Evolutionary conservation across 2,113 vertebrate genomes (phyloP), one percentile per base, ranked within the genome.

Genomic region (Podilymbus podiceps): DNA sequence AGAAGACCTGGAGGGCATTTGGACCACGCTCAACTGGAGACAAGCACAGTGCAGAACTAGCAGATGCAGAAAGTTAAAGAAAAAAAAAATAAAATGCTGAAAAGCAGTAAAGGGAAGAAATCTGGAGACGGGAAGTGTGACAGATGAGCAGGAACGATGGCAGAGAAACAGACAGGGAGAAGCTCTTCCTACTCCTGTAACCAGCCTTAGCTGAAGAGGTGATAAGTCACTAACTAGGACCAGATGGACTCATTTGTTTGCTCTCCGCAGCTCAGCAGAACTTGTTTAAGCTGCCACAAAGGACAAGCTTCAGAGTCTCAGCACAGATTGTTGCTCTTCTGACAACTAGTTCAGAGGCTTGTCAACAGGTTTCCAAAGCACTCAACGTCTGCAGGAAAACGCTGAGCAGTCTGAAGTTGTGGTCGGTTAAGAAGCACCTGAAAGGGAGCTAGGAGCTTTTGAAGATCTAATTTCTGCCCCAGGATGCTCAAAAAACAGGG

Each of bases 381-480:
- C 31, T 84, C 42, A 8, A 22, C 3, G 0, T 42, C 80, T 62
- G 55, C 0, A 0, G 56, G 44, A 71, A 78, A 91, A 66, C 12
- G 56, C 67, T 80, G 79, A 56, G 33, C 67, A 60, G 0, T 69
- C 64, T 78, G 81, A 67, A 62, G 38, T 13, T 63, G 69, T 0
- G 3, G 56, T 67, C 64, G n/a, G 60, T 67, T 59, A n/a, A 62
- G 63, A 73, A 49, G 63, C 5, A 2, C 44, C 50, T 74, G 63
- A 76, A 73, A 74, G 47, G 46, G 56, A 87, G 30, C 46, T 38
- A 40, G 53, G 46, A 74, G 64, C 67, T 74, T 89, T 81, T 58
- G 55, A 77, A 93, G 76, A n/a, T 89, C 64, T 58, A 21, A 38
- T 91, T 95, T 91, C 73, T 93, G n/a, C 50, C 52, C 47, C 20